Conservation (phyloP, 2,797 vertebrate species). For the Aeoliscus strigatus region DNA sequence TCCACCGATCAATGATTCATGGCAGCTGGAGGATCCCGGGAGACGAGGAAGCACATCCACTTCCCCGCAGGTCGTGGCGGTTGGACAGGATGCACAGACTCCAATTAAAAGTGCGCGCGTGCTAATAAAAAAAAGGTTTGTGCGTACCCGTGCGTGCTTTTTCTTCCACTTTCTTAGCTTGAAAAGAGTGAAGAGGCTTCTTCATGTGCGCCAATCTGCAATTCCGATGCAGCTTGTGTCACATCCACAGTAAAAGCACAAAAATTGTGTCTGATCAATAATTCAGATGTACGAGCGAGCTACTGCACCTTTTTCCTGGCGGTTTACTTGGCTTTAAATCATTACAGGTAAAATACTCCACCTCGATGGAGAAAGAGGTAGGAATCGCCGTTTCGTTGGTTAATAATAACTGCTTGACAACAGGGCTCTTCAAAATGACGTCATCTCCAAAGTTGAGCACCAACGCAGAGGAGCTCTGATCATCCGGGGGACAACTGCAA, state of each 20-base stretch:
- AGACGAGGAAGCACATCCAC: too few relatives aligned
- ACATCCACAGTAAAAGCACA: constrained; percentile 1
- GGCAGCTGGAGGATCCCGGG: too few relatives aligned
- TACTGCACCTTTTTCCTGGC: constrained; percentile 49
- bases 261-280: constrained; percentile 14
- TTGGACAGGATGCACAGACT: too few relatives aligned
- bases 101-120: neutral
- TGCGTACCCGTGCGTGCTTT: constrained; percentile 61
- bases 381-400: constrained; percentile 81
- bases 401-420: constrained; percentile 76
- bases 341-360: constrained; percentile 76
- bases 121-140: neutral
- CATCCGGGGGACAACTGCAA: constrained; percentile 45
- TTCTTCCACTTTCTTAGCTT: constrained; percentile 63
- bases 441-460: constrained; percentile 81
- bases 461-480: constrained; percentile 27
- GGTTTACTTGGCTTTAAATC: constrained; percentile 22
- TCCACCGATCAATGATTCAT: too few relatives aligned
- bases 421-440: constrained; percentile 62
- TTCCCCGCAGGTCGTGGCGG: too few relatives aligned
- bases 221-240: constrained; percentile 21
- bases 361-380: constrained; percentile 75
- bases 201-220: constrained; percentile 37
- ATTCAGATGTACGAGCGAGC: constrained; percentile 4
- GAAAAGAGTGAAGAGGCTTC: constrained; percentile 51